Conservation (phyloP, 2,888 invertebrate species). For the Drosophila picticornis region DNA sequence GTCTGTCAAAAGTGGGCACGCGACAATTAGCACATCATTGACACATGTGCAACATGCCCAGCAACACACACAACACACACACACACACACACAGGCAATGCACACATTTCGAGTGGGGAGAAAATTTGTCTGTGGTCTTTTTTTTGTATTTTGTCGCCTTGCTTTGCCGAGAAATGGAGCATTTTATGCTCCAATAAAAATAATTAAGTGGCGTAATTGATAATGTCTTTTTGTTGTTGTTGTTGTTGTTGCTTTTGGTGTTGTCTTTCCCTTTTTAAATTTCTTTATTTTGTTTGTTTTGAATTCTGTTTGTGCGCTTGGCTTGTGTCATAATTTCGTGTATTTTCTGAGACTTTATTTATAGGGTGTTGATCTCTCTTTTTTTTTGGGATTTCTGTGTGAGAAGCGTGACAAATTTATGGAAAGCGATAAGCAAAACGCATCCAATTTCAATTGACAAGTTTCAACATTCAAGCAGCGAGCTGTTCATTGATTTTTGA, state of each 20-base stretch:
- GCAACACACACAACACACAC: constrained; percentile 13
- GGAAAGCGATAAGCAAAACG: constrained; percentile 59
- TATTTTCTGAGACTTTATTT: constrained; percentile 30
- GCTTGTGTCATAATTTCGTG: constrained; percentile 51
- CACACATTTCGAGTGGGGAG: constrained; percentile 12
- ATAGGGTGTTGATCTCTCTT: constrained; percentile 21
- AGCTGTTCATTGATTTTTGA: constrained; percentile 15
- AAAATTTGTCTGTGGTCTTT: constrained; percentile 5
- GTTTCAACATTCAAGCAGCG: constrained; percentile 46
- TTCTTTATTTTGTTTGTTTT: constrained; percentile 24
- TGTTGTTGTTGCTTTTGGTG: constrained; percentile 2
- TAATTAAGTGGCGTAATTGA: constrained; percentile 81
- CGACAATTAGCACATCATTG: constrained; percentile 80
- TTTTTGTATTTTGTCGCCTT: constrained; percentile 29
- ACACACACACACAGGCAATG: constrained; percentile 8
- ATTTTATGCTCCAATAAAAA: constrained; percentile 81
- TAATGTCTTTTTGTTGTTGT: constrained; percentile 63
- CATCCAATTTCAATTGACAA: constrained; percentile 27
- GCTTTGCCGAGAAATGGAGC: constrained; percentile 71
- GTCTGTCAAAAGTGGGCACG: constrained; percentile 65
- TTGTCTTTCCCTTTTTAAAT: constrained; percentile 17
- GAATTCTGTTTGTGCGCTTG: constrained; percentile 4
- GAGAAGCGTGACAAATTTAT: constrained; percentile 63
- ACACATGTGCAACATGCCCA: constrained; percentile 66
- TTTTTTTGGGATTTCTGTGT: constrained; percentile 7